These are phyloP conservation scores for Hiodon alosoides DNA, from an alignment of 2,113 vertebrate species.

Conservation along the genomic window DNA sequence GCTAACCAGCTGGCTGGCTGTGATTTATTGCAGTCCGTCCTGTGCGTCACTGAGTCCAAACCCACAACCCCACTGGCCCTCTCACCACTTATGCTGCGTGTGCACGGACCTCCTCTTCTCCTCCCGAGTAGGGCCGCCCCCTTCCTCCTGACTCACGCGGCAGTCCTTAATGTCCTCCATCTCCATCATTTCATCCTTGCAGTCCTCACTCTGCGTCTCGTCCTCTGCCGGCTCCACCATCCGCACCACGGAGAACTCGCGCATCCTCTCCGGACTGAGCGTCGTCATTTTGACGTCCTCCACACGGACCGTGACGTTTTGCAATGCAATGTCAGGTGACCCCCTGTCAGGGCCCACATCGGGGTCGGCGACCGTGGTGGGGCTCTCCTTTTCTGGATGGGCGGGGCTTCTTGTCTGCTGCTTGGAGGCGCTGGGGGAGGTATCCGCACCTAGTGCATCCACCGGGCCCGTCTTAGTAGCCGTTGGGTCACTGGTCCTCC, in stretches of 20 bases:
- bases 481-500: constrained; percentile 44
- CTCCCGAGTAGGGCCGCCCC: constrained; percentile 5
- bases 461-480: constrained; percentile 24
- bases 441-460: background rate
- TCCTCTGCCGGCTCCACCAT: constrained; percentile 35
- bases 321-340: background rate
- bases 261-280: constrained; percentile 42
- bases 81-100: constrained; percentile 26
- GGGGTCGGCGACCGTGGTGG: background rate
- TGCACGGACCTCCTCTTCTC: constrained; percentile 27
- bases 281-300: constrained; percentile 33
- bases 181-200: constrained; percentile 48
- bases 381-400: constrained; percentile 16
- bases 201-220: constrained; percentile 22
- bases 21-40: background rate
- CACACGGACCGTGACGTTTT: background rate
- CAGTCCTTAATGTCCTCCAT: constrained; percentile 53
- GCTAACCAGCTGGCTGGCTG: background rate
- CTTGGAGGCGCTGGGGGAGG: background rate
- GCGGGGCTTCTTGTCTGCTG: constrained; percentile 5
- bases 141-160: constrained; percentile 38
- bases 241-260: constrained; percentile 46
- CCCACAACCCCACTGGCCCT: background rate
- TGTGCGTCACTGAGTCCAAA: background rate
- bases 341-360: constrained; percentile 16